Conservation (phyloP, 2,888 invertebrate species). For the Mermis nigrescens region DNA sequence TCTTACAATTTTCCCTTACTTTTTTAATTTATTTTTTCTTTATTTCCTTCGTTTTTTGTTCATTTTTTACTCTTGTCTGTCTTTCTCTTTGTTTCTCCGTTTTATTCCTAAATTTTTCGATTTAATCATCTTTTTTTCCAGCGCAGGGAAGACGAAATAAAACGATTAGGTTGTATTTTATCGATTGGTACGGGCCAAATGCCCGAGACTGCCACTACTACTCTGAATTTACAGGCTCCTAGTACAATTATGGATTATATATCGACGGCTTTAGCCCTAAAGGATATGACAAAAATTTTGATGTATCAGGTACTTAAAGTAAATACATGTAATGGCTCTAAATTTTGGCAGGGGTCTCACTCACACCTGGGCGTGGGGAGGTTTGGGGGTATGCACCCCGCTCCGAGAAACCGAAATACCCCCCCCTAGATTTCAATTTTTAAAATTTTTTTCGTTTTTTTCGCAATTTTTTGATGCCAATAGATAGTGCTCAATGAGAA, state of each 20-base stretch:
- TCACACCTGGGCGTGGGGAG: neutral
- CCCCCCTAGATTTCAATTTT: too few species aligned
- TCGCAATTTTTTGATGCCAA: too few species aligned
- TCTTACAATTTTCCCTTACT: neutral
- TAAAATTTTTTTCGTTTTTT: too few species aligned
- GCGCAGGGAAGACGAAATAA: slow-evolving; percentile 38
- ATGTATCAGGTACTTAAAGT: slow-evolving; percentile 55
- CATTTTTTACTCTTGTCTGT: too few species aligned
- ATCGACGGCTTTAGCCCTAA: slow-evolving; percentile 49
- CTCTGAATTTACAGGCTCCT: neutral
- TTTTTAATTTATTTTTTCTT: neutral
- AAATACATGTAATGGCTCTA: too few species aligned
- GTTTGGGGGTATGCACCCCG: too few species aligned
- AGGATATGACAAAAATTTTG: slow-evolving; percentile 58
- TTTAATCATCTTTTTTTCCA: too few species aligned
- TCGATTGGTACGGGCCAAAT: slow-evolving; percentile 51
- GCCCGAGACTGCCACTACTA: slow-evolving; percentile 34
- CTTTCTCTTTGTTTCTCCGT: too few species aligned
- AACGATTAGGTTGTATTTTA: slow-evolving; percentile 51
- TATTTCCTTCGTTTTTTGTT: too few species aligned
- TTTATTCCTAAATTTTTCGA: too few species aligned
- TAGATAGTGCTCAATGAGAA: too few species aligned
- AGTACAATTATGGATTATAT: neutral
- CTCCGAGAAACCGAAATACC: too few species aligned
- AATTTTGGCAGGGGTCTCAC: neutral